A percentile compares a stretch with the other conserved stretches of the same genome.
These are phyloP conservation scores for Lomographa bimaculata DNA, from an alignment of 2,888 invertebrate genomes.

Conservation along the genomic window DNA sequence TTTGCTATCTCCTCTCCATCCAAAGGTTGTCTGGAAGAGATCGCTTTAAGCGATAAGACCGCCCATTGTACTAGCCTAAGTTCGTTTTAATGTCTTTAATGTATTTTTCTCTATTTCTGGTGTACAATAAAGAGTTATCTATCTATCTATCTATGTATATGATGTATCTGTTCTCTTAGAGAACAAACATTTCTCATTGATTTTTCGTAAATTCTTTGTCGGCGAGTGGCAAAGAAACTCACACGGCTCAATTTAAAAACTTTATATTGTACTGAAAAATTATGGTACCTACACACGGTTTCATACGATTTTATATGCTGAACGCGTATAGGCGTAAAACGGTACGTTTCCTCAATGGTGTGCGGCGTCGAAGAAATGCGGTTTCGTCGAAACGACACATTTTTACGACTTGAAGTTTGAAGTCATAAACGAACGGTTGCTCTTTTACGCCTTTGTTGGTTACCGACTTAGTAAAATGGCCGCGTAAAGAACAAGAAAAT, in stretches of 20 bases:
- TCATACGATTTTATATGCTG: conserved; percentile 22
- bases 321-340: conserved; percentile 28
- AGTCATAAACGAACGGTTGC: conserved; percentile 3
- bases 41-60: no score
- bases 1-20: no score
- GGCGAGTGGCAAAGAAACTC: conserved; percentile 38
- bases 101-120: no score
- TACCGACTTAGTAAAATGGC: no score
- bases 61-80: no score
- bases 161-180: no score
- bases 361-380: conserved; percentile 16
- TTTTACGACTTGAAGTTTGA: conserved; percentile 20
- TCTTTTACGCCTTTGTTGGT: conserved; percentile 2
- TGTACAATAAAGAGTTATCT: no score
- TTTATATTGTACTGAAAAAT: conserved; percentile 48
- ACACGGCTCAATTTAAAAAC: conserved; percentile 60
- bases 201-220: conserved; percentile 21
- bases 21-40: no score
- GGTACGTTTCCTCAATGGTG: conserved; percentile 32
- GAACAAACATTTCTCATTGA: no score
- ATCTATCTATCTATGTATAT: no score
- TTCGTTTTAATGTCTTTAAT: no score
- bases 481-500: no score
- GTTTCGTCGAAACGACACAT: conserved; percentile 13
- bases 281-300: conserved; percentile 30